Percentiles rank a stretch among this genome's conserved stretches.
phyloP scores from a whole-genome alignment of 2,113 vertebrate species.

The Patagioenas fasciata region DNA sequence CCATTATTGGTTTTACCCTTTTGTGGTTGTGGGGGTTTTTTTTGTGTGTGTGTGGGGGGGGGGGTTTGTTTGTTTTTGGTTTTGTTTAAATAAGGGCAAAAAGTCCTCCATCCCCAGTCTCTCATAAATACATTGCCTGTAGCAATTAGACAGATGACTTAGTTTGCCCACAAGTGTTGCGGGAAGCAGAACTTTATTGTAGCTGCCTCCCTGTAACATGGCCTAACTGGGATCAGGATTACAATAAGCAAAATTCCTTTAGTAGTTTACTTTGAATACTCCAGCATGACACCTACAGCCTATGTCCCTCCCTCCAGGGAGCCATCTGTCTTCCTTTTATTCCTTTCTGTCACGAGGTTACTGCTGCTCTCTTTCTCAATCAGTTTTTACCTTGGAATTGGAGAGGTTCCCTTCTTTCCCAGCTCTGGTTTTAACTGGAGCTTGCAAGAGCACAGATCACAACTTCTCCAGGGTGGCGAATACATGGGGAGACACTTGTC shows the following conservation, averaged over 20 bases:
- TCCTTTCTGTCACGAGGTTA: constrained; percentile 40
- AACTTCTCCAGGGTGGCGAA: constrained; percentile 1
- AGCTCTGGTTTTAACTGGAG: constrained; percentile 36
- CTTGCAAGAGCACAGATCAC: neutral
- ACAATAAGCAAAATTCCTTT: neutral
- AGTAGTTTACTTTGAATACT: neutral
- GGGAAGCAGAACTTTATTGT: neutral
- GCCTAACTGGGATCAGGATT: neutral
- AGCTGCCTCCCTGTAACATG: neutral
- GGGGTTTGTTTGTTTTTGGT: neutral
- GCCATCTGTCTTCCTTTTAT: neutral
- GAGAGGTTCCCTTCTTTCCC: constrained; percentile 42
- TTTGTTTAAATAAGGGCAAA: neutral
- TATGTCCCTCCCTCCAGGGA: neutral
- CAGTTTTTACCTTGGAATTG: constrained; percentile 6
- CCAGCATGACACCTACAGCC: neutral
- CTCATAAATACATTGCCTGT: neutral
- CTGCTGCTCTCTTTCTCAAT: neutral
- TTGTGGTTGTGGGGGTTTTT: neutral
- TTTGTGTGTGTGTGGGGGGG: neutral
- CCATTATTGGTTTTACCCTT: neutral
- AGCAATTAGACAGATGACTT: neutral
- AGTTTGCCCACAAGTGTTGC: neutral
- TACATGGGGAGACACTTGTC: neutral
- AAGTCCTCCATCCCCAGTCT: neutral